These are phyloP conservation scores for Tetragnatha versicolor DNA, from an alignment of 1,140 invertebrate genomes.

Conservation along the genomic window DNA sequence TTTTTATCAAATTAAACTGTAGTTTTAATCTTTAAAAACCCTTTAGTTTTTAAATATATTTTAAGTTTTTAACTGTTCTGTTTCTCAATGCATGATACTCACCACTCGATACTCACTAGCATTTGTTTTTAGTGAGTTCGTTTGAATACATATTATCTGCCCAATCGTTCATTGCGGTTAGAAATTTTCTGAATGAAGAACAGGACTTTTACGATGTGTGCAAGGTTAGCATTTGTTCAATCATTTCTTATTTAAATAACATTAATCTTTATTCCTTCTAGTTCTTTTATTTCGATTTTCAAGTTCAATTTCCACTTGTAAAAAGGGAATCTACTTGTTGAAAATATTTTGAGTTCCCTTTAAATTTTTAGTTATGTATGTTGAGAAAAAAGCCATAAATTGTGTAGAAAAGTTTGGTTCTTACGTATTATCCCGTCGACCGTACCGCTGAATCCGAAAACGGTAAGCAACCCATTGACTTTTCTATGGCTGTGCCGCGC, in stretches of 20 bases:
- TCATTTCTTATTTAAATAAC: background rate
- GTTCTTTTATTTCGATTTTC: background rate
- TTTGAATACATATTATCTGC: constrained; percentile 38
- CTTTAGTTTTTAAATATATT: background rate
- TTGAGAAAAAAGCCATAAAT: no score
- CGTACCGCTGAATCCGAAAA: no score
- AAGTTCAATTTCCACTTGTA: background rate
- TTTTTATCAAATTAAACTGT: background rate
- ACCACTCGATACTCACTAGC: no score
- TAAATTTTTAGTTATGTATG: no score
- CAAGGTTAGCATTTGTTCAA: background rate
- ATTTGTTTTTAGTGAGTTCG: constrained; percentile 8
- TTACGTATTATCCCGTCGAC: no score
- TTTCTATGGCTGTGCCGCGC: no score
- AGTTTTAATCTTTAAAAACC: background rate
- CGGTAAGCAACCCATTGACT: no score
- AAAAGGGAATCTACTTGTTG: no score
- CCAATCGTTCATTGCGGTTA: constrained; percentile 14
- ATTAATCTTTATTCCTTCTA: background rate
- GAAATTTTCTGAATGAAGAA: constrained; percentile 8
- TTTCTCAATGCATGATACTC: no score
- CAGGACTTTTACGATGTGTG: constrained; percentile 18
- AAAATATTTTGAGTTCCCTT: no score
- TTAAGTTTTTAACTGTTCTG: no score
- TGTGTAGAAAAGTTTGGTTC: no score